Evolutionary conservation across 30 jellyfish, hydroid and myxozoan genomes (phyloP).

Genomic region (Rhopilema esculentum): DNA sequence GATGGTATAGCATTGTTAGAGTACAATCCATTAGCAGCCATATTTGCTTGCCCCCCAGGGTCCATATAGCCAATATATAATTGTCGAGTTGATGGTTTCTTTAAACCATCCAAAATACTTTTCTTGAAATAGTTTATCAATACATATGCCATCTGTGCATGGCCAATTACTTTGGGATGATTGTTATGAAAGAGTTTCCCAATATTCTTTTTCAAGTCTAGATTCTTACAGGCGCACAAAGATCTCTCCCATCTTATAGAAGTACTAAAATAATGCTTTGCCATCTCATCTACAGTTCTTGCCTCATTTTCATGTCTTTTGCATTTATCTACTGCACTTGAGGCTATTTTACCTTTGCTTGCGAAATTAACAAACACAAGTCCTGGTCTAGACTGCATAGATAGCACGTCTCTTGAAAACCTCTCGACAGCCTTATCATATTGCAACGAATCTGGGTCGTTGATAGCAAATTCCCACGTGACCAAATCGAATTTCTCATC

Average conservation of each 20-base stretch:
- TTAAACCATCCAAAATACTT: conserved; percentile 5
- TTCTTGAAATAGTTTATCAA: conserved; percentile 64
- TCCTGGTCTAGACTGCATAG: conserved; percentile 60
- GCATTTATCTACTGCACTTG: conserved; percentile 20
- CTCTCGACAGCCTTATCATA: conserved; percentile 66
- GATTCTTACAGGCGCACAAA: conserved; percentile 20
- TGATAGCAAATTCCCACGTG: conserved; percentile 94
- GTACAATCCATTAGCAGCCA: neutral
- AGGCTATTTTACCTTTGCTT: conserved; percentile 36
- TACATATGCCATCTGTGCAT: conserved; percentile 87
- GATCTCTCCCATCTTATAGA: conserved; percentile 66
- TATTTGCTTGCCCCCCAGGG: neutral
- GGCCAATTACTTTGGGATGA: conserved; percentile 90
- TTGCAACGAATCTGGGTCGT: conserved; percentile 80
- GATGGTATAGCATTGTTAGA: neutral
- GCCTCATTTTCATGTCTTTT: conserved; percentile 61
- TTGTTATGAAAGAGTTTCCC: conserved; percentile 63
- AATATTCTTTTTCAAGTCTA: neutral
- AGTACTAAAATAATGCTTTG: conserved; percentile 47
- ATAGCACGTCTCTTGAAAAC: conserved; percentile 45
- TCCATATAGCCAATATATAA: neutral
- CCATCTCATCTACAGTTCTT: conserved; percentile 42
- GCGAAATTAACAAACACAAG: conserved; percentile 68
- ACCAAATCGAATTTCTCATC: conserved; percentile 82
- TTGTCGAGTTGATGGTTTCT: neutral